Conservation (phyloP, 1,140 invertebrate species). For the Drosophila tristis region DNA sequence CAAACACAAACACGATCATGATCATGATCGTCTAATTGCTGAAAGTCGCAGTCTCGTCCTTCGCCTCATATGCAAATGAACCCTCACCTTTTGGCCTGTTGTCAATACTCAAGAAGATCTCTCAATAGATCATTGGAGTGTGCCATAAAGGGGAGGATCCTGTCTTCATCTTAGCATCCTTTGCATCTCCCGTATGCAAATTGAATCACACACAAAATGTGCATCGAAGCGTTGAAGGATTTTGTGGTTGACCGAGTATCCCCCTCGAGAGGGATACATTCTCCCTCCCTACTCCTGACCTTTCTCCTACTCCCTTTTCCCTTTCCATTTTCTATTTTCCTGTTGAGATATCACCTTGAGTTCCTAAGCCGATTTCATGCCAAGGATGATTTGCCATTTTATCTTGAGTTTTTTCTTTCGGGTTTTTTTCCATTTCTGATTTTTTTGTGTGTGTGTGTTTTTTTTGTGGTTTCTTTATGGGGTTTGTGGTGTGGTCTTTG, state of each 20-base stretch:
- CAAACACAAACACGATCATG: constrained; percentile 54
- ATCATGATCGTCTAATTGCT: constrained; percentile 61
- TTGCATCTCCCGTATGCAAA: constrained; percentile 59
- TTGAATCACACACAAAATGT: constrained; percentile 10
- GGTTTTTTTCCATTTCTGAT: constrained; percentile 7
- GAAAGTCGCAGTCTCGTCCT: constrained; percentile 4
- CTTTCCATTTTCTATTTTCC: neutral
- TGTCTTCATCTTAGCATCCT: constrained; percentile 29
- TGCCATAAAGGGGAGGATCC: constrained; percentile 31
- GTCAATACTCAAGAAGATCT: neutral
- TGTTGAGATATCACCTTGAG: constrained; percentile 67
- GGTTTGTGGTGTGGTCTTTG: constrained; percentile 26
- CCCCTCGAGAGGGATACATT: constrained; percentile 38
- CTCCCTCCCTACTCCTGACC: constrained; percentile 59
- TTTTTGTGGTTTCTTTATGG: constrained; percentile 35
- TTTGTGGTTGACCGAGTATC: constrained; percentile 61
- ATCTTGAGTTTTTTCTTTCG: constrained; percentile 25
- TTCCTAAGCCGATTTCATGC: constrained; percentile 76
- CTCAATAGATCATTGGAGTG: constrained; percentile 41
- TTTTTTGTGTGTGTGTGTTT: constrained; percentile 22
- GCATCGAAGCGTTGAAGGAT: constrained; percentile 28
- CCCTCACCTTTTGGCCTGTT: constrained; percentile 40
- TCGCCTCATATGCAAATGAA: constrained; percentile 53
- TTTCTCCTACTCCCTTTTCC: constrained; percentile 14
- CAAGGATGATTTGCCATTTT: constrained; percentile 69